Conservation (phyloP, 2,113 vertebrate species). For the Sapayoa aenigma region DNA sequence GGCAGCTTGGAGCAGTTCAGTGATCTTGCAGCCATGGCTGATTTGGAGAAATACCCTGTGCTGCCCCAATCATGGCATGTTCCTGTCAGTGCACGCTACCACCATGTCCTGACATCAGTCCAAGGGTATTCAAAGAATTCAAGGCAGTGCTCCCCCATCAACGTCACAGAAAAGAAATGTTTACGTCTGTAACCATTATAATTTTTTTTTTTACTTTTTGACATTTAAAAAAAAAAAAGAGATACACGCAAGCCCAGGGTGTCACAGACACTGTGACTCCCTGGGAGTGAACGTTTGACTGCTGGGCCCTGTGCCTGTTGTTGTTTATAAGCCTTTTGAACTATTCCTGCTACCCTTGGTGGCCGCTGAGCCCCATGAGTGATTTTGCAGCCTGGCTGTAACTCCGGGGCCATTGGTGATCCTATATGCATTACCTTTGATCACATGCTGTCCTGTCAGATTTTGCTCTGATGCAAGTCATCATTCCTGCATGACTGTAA, state of each 20-base stretch:
- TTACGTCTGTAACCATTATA: not conserved
- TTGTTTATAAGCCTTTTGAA: slow-evolving; percentile 46
- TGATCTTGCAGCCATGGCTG: not conserved
- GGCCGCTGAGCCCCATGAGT: not conserved
- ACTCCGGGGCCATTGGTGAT: not conserved
- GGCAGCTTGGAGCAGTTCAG: not conserved
- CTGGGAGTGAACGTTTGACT: not conserved
- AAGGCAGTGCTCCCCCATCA: not conserved
- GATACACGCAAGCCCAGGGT: not conserved
- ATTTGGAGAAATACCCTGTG: not conserved
- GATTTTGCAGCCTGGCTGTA: slow-evolving; percentile 6
- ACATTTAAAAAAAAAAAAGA: not conserved
- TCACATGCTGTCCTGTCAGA: slow-evolving; percentile 67
- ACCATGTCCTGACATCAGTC: not conserved
- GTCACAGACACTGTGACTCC: not conserved
- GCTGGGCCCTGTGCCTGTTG: slow-evolving; percentile 19
- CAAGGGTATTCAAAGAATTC: not conserved
- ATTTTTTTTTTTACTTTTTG: not conserved
- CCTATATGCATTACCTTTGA: slow-evolving; percentile 52
- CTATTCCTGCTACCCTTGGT: slow-evolving; percentile 29
- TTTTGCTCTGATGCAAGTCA: slow-evolving; percentile 63
- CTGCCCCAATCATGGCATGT: accelerated
- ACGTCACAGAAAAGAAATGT: not conserved
- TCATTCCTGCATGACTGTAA: slow-evolving; percentile 44
- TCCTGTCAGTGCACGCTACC: not conserved